These are phyloP conservation scores for Lagopus muta DNA, from an alignment of 2,113 vertebrate species.

Conservation along the genomic window DNA sequence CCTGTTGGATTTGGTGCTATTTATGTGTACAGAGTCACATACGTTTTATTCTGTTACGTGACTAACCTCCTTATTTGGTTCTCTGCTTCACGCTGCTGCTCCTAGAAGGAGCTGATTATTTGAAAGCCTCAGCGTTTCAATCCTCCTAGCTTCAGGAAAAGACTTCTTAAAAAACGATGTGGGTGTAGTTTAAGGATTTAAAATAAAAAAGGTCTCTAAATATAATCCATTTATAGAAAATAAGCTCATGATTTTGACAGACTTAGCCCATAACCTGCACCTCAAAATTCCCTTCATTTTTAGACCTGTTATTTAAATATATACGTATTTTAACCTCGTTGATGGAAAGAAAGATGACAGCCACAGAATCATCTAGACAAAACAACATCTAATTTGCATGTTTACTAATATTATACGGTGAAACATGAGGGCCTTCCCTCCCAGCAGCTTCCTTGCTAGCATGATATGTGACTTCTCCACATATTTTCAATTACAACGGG, in stretches of 20 bases:
- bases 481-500: slow-evolving; percentile 51
- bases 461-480: slow-evolving; percentile 30
- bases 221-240: slow-evolving; percentile 27
- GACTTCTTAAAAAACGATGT: not conserved
- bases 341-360: slow-evolving; percentile 58
- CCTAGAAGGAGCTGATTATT: not conserved
- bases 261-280: slow-evolving; percentile 49
- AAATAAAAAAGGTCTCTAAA: slow-evolving; percentile 29
- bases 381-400: slow-evolving; percentile 62
- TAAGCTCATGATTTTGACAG: not conserved
- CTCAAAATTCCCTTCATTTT: slow-evolving; percentile 64
- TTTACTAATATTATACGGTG: slow-evolving; percentile 31
- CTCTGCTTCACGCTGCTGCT: slow-evolving; percentile 1
- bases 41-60: not conserved
- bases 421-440: slow-evolving; percentile 27
- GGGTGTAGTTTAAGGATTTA: not conserved
- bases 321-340: slow-evolving; percentile 64
- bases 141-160: not conserved
- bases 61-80: not conserved
- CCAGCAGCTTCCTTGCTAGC: slow-evolving; percentile 44
- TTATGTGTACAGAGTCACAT: not conserved
- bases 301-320: slow-evolving; percentile 63
- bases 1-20: not conserved
- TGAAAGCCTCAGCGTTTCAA: not conserved
- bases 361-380: slow-evolving; percentile 43